phyloP scores from a whole-genome alignment of 2,888 invertebrate species.

The Apotomis betuletana region DNA sequence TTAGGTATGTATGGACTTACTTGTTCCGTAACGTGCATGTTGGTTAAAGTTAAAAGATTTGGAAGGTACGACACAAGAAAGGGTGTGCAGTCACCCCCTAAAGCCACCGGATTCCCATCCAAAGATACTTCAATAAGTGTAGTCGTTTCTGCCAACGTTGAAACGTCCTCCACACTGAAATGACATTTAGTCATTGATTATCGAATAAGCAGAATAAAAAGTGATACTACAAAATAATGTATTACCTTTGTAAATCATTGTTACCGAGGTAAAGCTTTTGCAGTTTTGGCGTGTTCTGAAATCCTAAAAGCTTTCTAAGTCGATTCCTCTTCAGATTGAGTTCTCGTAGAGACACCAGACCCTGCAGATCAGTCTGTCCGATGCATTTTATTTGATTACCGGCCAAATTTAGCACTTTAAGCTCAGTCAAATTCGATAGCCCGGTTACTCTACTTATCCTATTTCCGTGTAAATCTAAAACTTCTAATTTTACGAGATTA shows the following conservation, averaged over 20 bases:
- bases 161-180: slow-evolving; percentile 92
- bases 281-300: slow-evolving; percentile 89
- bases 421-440: slow-evolving; percentile 86
- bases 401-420: slow-evolving; percentile 96
- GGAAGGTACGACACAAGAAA: slow-evolving; percentile 92
- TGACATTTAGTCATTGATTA: neutral
- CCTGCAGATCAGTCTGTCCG: slow-evolving; percentile 89
- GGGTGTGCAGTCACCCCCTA: slow-evolving; percentile 91
- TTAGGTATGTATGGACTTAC: slow-evolving; percentile 52
- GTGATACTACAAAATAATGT: too few relatives aligned
- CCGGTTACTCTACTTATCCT: slow-evolving; percentile 90
- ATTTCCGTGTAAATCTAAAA: slow-evolving; percentile 96
- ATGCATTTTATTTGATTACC: slow-evolving; percentile 94
- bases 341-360: slow-evolving; percentile 91
- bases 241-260: slow-evolving; percentile 86
- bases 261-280: slow-evolving; percentile 92
- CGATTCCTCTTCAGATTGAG: slow-evolving; percentile 94
- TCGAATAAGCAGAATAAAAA: neutral
- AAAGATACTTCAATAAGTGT: slow-evolving; percentile 92
- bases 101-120: slow-evolving; percentile 92
- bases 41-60: slow-evolving; percentile 87
- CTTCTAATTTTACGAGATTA: slow-evolving; percentile 90
- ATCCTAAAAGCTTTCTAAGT: slow-evolving; percentile 90
- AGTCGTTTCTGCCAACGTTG: slow-evolving; percentile 89
- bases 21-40: slow-evolving; percentile 91